These are phyloP conservation scores for Scaptomyza polygonia DNA, from an alignment of 2,888 invertebrate species.

Conservation along the genomic window DNA sequence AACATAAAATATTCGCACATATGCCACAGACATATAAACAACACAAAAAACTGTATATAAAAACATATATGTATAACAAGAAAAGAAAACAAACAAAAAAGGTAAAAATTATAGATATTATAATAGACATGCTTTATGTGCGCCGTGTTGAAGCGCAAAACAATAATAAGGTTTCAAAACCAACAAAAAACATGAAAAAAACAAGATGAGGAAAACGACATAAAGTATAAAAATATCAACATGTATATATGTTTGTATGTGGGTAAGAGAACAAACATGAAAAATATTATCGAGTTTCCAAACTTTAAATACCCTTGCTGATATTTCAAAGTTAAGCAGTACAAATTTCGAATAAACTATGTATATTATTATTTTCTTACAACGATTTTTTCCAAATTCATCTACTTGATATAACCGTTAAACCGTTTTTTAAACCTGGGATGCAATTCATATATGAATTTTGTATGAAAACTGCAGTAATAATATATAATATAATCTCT, in stretches of 20 bases:
- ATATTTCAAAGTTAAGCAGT: not conserved
- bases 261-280: not conserved
- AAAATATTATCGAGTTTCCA: not conserved
- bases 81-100: conserved; percentile 20
- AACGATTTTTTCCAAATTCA: no score
- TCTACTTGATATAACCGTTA: no score
- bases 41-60: conserved; percentile 1
- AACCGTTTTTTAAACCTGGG: no score
- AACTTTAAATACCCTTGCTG: conserved; percentile 1
- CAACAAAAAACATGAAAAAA: conserved; percentile 6
- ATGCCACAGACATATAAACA: conserved; percentile 8
- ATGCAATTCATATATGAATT: no score
- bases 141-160: conserved; percentile 50
- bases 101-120: conserved; percentile 49
- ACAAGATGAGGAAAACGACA: conserved; percentile 6
- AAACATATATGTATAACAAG: conserved; percentile 1
- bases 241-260: not conserved
- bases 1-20: conserved; percentile 36
- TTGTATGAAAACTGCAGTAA: no score
- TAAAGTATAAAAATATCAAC: conserved; percentile 28
- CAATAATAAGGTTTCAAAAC: conserved; percentile 56
- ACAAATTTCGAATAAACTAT: no score
- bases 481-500: no score
- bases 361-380: no score
- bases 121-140: conserved; percentile 59